Evolutionary conservation across 2,113 vertebrate species (phyloP).

Genomic region (Hylia prasina): DNA sequence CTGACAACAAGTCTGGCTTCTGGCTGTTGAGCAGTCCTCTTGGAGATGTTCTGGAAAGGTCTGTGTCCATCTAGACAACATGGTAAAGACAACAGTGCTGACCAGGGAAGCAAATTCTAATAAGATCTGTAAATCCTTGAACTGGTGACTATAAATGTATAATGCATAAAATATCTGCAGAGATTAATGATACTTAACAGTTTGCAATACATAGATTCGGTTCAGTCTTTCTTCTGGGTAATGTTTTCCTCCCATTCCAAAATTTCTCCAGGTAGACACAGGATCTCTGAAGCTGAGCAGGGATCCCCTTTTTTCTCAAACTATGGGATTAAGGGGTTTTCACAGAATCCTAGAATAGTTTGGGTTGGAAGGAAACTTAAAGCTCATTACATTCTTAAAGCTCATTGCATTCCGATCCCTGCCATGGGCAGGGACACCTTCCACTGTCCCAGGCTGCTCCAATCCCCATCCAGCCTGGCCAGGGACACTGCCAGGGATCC

Average conservation of each 20-base stretch:
- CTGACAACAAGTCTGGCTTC: neutral
- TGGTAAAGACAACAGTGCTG: neutral
- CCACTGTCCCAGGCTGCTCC: accelerated
- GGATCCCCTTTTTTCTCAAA: neutral
- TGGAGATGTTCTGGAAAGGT: neutral
- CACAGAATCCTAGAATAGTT: neutral
- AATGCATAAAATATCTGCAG: too few relatives aligned
- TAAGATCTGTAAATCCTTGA: neutral
- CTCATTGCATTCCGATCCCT: accelerated
- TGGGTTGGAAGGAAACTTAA: neutral
- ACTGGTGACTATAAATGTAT: neutral
- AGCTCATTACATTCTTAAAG: neutral
- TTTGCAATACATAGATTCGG: accelerated
- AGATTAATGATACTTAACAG: neutral
- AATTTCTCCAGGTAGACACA: neutral
- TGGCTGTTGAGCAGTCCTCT: neutral
- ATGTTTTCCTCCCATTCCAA: neutral
- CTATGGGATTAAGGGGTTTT: neutral
- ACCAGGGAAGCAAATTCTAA: neutral
- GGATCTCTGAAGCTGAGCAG: neutral
- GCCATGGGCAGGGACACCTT: neutral
- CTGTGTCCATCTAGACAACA: neutral
- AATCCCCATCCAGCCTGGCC: accelerated
- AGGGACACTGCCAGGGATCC: neutral
- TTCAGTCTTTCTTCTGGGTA: neutral